Evolutionary conservation across 1,140 invertebrate species (phyloP), one percentile per base, ranked within the genome.

Genomic region (Gonatopus flavifemur): DNA sequence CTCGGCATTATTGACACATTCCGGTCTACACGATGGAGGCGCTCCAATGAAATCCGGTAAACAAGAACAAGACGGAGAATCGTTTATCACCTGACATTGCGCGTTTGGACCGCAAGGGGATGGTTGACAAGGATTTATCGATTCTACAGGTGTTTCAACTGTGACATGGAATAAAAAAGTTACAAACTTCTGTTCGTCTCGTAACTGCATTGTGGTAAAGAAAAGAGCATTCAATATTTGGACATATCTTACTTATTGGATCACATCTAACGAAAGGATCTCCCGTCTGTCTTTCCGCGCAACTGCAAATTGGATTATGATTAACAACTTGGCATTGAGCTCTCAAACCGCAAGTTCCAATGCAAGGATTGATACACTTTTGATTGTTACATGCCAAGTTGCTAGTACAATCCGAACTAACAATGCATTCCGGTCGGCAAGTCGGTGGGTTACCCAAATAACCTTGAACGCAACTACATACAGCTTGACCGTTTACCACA

Each of bases 301-400:
- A 91, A 37, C 83, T 88, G 59, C 88, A 90, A 51, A 88, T 83
- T 7, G 88, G 86, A 68, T 84, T 87, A 62, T 89, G 88, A 61
- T 89, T 88, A 43, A 87, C 82, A 24, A 87, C 86, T 59, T 77
- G 68, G 44, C 78, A 80, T 54, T 68, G 84, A 80, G 43, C 87
- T 64, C 85, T 86, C 0, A 80, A 80, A 18, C 85, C 84, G 61
- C 85, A 86, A 3, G 83, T 84, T 56, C 83, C 80, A 49, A 83
- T 74, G 73, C 88, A 89, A 33, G 88, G 88, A 72, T 89, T 82
- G 7, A 62, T 72, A 67, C 88, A 89, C 75, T 86, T 86, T 55
- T 84, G 83, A 57, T 82, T 84, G 15, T 84, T 78, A 58, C 88
- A 90, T 9, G 87, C 82, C 70, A 78, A 77, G 52, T 80, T 79